Conservation (phyloP, 2,888 invertebrate genomes). For the Trachelus tabidus region DNA sequence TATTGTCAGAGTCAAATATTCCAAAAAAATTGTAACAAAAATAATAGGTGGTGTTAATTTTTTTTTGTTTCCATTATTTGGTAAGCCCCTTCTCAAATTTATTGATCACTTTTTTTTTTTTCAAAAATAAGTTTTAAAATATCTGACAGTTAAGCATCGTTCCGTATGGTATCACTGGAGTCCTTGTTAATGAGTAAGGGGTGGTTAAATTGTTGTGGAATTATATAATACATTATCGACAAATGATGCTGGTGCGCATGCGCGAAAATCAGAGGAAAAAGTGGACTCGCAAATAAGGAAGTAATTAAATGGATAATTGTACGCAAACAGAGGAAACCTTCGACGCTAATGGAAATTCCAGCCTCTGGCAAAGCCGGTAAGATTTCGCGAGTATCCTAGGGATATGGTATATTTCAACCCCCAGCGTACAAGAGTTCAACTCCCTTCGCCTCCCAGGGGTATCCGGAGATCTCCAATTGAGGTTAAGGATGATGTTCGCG, state of each 20-base stretch:
- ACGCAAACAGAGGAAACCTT: conserved; percentile 29
- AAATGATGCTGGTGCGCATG: background rate
- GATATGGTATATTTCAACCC: background rate
- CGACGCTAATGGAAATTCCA: conserved; percentile 41
- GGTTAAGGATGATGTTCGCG: background rate
- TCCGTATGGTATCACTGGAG: background rate
- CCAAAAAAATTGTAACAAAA: background rate
- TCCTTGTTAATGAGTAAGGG: background rate
- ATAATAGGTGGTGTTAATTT: no score
- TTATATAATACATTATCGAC: background rate
- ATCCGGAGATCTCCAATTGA: background rate
- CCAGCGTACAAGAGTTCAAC: background rate
- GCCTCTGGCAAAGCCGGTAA: conserved; percentile 18
- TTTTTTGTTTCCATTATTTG: no score
- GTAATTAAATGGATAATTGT: conserved; percentile 43
- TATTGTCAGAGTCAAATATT: background rate
- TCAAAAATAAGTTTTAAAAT: no score
- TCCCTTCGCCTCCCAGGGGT: background rate
- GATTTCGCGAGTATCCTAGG: background rate
- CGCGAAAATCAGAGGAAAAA: background rate
- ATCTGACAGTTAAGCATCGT: background rate
- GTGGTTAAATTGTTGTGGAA: background rate
- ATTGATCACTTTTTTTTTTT: background rate
- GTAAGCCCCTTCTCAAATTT: no score
- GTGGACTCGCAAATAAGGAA: conserved; percentile 35